Percentiles rank a stretch among this genome's conserved stretches.
Conservation (phyloP, 2,888 invertebrate genomes). For the Campaea margaritaria region DNA sequence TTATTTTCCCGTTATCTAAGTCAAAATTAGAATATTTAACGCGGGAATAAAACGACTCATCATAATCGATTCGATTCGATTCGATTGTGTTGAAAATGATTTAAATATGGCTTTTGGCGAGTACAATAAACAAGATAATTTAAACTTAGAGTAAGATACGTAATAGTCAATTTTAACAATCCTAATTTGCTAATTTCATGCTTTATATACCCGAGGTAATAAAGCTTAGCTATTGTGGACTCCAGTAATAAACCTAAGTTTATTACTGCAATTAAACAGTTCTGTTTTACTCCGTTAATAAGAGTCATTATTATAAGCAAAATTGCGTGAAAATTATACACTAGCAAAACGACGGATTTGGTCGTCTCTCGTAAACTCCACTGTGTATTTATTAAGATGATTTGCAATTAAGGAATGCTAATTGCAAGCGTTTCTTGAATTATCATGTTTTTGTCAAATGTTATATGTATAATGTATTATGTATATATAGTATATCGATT, state of each 20-base stretch:
- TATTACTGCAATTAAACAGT: conserved; percentile 10
- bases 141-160: no score
- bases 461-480: no score
- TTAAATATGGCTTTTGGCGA: no score
- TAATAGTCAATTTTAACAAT: conserved; percentile 1
- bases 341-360: conserved; percentile 11
- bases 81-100: no score
- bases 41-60: no score
- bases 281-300: conserved; percentile 10
- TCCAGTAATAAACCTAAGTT: conserved; percentile 1
- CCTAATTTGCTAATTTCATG: conserved; percentile 1
- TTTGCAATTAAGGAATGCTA: no score
- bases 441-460: no score
- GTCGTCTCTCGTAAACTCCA: conserved; percentile 16
- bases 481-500: not conserved
- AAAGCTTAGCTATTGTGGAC: conserved; percentile 7
- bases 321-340: conserved; percentile 25
- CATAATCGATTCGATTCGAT: no score
- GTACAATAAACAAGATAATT: no score
- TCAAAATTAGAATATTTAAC: no score
- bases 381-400: not conserved
- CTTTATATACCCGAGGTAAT: conserved; percentile 5
- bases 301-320: conserved; percentile 7
- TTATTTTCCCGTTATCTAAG: no score
- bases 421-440: no score